Evolutionary conservation across 2,113 vertebrate species (phyloP).

Genomic region (Ellobius talpinus): DNA sequence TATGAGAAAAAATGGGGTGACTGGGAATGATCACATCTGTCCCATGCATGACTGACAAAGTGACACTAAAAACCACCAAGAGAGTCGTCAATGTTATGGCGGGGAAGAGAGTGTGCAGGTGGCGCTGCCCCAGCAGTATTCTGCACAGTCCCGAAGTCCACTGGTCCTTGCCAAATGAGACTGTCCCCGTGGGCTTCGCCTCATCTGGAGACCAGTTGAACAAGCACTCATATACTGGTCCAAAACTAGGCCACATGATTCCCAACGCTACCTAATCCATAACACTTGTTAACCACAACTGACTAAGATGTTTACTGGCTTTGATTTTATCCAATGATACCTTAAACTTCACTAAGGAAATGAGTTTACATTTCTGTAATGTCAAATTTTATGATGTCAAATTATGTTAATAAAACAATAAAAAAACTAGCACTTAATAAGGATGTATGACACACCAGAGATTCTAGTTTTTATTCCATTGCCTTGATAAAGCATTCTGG

Average conservation of each 20-base stretch:
- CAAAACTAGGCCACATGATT: background rate
- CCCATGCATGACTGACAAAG: background rate
- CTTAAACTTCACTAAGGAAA: conserved; percentile 1
- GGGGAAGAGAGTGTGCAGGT: background rate
- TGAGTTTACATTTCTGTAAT: background rate
- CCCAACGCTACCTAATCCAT: background rate
- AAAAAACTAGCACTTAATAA: background rate
- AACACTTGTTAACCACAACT: background rate
- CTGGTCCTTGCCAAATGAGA: background rate
- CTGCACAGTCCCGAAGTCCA: background rate
- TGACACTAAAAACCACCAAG: background rate
- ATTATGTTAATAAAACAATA: conserved; percentile 54
- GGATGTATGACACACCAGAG: background rate
- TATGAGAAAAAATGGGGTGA: background rate
- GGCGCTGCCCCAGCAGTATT: background rate
- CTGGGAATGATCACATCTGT: background rate
- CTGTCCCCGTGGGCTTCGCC: background rate
- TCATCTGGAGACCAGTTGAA: background rate
- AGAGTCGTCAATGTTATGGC: background rate
- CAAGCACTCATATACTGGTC: background rate
- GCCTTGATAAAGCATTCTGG: background rate
- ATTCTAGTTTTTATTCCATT: background rate
- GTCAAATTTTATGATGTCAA: conserved; percentile 24
- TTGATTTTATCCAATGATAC: conserved; percentile 33
- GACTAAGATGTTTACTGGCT: background rate